Evolutionary conservation across 2,113 vertebrate genomes (phyloP).

Genomic region (Corythornis vintsioides): DNA sequence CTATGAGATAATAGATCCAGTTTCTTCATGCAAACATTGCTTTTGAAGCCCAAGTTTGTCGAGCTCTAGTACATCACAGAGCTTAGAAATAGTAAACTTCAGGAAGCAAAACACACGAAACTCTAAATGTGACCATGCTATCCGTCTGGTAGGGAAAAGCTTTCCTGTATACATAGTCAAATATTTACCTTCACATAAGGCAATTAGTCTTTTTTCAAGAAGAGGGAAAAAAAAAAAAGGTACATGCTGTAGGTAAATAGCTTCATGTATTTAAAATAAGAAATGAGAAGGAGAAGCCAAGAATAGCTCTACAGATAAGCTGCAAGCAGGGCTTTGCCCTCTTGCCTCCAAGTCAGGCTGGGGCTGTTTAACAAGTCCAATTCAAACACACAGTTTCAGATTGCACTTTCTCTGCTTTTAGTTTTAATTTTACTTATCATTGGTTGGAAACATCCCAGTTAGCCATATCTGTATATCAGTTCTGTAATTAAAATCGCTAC

Average conservation of each 20-base stretch:
- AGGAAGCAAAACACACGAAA: not conserved
- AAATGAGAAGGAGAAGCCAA: not conserved
- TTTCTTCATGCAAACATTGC: not conserved
- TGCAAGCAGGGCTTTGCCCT: not conserved
- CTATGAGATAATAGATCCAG: not conserved
- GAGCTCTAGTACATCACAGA: not conserved
- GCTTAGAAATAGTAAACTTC: not conserved
- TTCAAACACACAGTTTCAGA: not conserved
- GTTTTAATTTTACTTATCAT: not conserved
- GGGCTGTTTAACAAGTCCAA: not conserved
- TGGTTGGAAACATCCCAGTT: not conserved
- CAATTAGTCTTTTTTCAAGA: conserved; percentile 19
- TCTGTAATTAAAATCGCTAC: not conserved
- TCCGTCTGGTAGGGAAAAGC: not conserved
- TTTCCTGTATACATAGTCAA: not conserved
- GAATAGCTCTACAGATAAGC: not conserved
- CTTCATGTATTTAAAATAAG: conserved; percentile 6
- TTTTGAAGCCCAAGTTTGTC: not conserved
- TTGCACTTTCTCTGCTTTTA: not conserved
- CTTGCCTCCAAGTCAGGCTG: not conserved
- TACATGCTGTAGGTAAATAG: conserved; percentile 24
- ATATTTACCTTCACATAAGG: conserved; percentile 38
- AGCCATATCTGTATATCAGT: not conserved
- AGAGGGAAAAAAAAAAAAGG: not conserved
- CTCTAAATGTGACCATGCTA: accelerated